These are phyloP conservation scores for Chironomus striatipennis DNA, from an alignment of 1,140 invertebrate genomes.

Conservation along the genomic window DNA sequence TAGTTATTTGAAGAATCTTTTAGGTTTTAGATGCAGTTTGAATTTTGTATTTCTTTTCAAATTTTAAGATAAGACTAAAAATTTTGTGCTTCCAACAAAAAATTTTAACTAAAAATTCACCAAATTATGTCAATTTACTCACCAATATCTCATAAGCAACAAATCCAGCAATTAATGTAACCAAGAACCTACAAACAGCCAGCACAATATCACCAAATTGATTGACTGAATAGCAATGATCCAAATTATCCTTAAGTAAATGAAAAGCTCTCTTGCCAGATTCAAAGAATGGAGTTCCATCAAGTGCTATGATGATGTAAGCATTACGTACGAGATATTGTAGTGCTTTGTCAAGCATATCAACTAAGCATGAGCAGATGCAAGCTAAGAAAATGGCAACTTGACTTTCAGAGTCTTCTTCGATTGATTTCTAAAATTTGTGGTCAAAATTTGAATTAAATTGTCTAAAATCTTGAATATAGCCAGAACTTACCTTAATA, in stretches of 20 bases:
- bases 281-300: conserved; percentile 58
- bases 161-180: conserved; percentile 45
- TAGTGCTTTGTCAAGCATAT: conserved; percentile 62
- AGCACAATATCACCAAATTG: conserved; percentile 70
- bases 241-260: conserved; percentile 51
- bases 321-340: conserved; percentile 67
- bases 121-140: no score
- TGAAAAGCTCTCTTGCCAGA: conserved; percentile 54
- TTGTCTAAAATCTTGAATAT: no score
- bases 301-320: conserved; percentile 61
- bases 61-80: no score
- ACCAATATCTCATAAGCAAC: neutral
- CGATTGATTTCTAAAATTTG: conserved; percentile 30
- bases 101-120: no score
- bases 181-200: conserved; percentile 61
- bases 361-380: conserved; percentile 64
- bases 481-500: no score
- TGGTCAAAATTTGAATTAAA: no score
- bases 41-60: no score
- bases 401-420: conserved; percentile 37
- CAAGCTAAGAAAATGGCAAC: conserved; percentile 36
- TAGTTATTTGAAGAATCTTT: no score
- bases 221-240: conserved; percentile 65
- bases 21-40: no score
- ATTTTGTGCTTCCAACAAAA: no score